A percentile compares a stretch with the other conserved stretches of the same genome.
Conservation (phyloP, 2,797 vertebrate species). For the Eulemur albifrons region DNA sequence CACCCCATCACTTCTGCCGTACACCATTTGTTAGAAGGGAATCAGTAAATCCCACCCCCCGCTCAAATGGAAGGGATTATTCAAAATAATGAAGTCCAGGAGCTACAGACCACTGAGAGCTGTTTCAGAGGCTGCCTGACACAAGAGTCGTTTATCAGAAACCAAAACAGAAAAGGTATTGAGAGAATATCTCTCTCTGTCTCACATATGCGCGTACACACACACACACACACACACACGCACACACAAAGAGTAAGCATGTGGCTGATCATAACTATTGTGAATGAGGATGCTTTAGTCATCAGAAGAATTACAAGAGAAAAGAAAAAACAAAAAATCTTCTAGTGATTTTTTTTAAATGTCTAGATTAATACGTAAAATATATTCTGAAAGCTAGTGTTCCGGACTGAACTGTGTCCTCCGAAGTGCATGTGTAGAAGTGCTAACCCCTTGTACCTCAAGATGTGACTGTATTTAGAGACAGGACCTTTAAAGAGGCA, state of each 20-base stretch:
- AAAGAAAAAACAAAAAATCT: neutral
- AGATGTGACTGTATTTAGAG: neutral
- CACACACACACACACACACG: neutral
- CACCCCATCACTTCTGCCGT: neutral
- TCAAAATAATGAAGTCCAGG: neutral
- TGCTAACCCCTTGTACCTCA: neutral
- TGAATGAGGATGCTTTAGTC: neutral
- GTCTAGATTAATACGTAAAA: constrained; percentile 20
- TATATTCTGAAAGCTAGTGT: constrained; percentile 20
- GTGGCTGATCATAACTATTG: constrained; percentile 15
- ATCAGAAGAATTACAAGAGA: neutral
- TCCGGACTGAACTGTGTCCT: neutral
- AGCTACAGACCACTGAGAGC: neutral
- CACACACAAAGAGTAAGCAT: neutral
- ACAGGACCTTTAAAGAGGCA: neutral
- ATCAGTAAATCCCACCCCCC: neutral
- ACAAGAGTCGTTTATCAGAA: neutral
- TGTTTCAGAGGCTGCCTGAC: neutral
- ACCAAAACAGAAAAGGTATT: neutral
- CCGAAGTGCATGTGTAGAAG: neutral
- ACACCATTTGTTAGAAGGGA: neutral
- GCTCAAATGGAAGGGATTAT: neutral
- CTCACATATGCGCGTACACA: accelerated
- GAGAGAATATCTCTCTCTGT: neutral
- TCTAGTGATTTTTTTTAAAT: neutral